Percentiles rank a stretch among this genome's conserved stretches.
These are phyloP conservation scores for Cabera pusaria DNA, from an alignment of 2,888 invertebrate species.

Conservation along the genomic window DNA sequence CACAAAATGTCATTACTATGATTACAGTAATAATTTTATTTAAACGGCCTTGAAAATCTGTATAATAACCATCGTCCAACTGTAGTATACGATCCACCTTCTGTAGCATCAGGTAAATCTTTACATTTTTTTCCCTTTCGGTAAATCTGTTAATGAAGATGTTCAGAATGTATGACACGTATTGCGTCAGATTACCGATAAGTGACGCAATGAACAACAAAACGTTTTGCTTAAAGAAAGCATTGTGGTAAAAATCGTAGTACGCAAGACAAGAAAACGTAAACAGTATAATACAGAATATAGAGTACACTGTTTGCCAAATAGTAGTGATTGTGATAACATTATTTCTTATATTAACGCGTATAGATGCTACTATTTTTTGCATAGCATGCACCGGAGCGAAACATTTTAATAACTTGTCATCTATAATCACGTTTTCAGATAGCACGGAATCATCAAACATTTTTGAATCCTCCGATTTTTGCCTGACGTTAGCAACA, in stretches of 20 bases:
- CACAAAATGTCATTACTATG: conserved; percentile 23
- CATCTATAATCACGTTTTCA: conserved; percentile 21
- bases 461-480: conserved; percentile 5
- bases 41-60: conserved; percentile 27
- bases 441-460: background rate
- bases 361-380: conserved; percentile 34
- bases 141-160: conserved; percentile 34
- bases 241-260: conserved; percentile 27
- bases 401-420: conserved; percentile 39
- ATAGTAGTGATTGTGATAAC: conserved; percentile 21
- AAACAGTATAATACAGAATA: conserved; percentile 31
- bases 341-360: conserved; percentile 35
- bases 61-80: conserved; percentile 28
- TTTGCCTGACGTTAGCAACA: too few species aligned
- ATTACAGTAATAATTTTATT: conserved; percentile 25
- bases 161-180: conserved; percentile 31
- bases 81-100: conserved; percentile 37
- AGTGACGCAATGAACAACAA: conserved; percentile 22
- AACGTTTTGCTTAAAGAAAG: conserved; percentile 21
- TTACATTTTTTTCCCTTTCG: conserved; percentile 25
- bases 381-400: conserved; percentile 34
- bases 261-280: conserved; percentile 30
- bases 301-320: conserved; percentile 37
- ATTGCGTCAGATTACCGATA: conserved; percentile 26
- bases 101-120: conserved; percentile 35